Conservation (phyloP, 2,113 vertebrate genomes). For the Dromas ardeola region DNA sequence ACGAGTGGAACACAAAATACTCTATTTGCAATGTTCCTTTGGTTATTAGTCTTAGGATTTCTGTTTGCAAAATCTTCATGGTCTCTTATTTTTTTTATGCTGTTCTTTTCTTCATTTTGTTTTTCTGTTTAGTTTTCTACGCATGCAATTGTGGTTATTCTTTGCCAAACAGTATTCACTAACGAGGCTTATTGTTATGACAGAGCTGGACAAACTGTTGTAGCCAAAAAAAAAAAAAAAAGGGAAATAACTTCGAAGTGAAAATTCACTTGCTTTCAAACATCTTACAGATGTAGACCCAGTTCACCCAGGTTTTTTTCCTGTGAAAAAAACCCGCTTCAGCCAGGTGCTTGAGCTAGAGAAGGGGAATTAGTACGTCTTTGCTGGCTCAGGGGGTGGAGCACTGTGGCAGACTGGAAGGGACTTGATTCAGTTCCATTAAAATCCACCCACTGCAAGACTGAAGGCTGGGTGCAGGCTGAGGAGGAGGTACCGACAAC, state of each 20-base stretch:
- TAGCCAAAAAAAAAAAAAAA: not conserved
- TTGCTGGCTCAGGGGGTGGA: not conserved
- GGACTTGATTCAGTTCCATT: not conserved
- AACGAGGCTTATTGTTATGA: not conserved
- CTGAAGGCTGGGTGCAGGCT: not conserved
- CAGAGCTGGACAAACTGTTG: not conserved
- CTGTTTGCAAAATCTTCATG: not conserved
- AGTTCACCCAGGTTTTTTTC: not conserved
- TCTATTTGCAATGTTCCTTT: not conserved
- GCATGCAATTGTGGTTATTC: not conserved
- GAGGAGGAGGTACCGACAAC: not conserved
- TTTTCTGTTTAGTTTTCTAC: not conserved
- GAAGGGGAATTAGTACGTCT: not conserved
- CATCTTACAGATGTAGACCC: not conserved
- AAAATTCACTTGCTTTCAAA: not conserved
- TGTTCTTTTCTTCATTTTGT: rapidly evolving
- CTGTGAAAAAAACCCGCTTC: not conserved
- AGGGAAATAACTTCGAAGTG: not conserved
- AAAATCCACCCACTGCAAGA: not conserved
- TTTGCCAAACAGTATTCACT: not conserved
- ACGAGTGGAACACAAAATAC: not conserved
- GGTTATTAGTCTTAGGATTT: not conserved
- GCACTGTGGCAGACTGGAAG: not conserved
- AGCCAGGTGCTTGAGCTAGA: not conserved
- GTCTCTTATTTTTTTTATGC: not conserved